A percentile compares a stretch with the other conserved stretches of the same genome.
Evolutionary conservation across 1,140 invertebrate species (phyloP).

Genomic region (Panagrolaimus sp.): DNA sequence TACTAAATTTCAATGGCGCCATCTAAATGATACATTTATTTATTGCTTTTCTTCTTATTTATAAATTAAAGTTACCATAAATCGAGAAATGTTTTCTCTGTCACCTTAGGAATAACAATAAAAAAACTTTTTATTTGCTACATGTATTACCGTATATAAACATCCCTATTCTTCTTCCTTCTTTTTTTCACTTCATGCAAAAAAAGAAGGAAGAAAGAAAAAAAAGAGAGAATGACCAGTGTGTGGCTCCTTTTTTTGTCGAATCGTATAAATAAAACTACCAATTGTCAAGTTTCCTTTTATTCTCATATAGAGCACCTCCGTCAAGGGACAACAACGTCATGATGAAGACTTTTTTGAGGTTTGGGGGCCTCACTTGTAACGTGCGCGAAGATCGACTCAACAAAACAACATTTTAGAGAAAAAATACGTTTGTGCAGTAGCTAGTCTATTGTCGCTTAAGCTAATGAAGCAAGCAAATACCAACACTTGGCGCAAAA

Average conservation of each 20-base stretch:
- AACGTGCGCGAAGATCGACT: too few relatives aligned
- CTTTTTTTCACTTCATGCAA: not conserved
- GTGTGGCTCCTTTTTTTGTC: not conserved
- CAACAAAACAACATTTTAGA: not conserved
- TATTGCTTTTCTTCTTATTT: too few relatives aligned
- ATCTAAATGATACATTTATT: too few relatives aligned
- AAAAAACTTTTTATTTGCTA: not conserved
- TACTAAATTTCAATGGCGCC: too few relatives aligned
- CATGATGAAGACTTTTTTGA: not conserved
- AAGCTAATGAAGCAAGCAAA: constrained; percentile 17
- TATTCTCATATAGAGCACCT: not conserved
- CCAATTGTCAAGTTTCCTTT: constrained; percentile 14
- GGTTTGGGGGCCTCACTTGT: too few relatives aligned
- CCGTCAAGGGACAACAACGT: constrained; percentile 17
- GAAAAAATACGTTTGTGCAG: not conserved
- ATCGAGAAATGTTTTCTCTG: too few relatives aligned
- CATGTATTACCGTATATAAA: not conserved
- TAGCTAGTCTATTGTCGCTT: not conserved
- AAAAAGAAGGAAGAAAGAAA: not conserved
- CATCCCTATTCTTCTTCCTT: not conserved
- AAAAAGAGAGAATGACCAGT: too few relatives aligned
- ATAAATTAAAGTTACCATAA: too few relatives aligned
- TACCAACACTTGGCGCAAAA: constrained; percentile 4
- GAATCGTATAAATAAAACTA: not conserved
- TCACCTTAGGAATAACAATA: too few relatives aligned